Conservation (phyloP, 1,140 invertebrate genomes). For the Cataglyphis hispanica region DNA sequence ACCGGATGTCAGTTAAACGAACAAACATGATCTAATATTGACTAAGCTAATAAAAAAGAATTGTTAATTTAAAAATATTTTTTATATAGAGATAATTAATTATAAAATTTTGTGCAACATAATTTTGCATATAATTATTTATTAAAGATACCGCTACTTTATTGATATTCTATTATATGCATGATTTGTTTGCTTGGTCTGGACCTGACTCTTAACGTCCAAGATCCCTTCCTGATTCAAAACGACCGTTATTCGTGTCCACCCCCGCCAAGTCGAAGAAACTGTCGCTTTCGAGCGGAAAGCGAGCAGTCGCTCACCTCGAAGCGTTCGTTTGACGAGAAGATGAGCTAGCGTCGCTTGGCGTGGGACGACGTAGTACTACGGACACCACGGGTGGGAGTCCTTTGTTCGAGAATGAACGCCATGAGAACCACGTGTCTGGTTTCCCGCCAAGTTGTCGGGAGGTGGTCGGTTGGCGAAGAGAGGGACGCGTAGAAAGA, state of each 20-base stretch:
- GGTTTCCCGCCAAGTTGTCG: slow-evolving; percentile 76
- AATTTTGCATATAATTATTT: no score
- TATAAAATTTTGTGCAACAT: no score
- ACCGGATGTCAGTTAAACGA: no score
- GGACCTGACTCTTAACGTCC: no score
- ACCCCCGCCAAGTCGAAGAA: slow-evolving; percentile 27
- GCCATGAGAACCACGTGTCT: slow-evolving; percentile 78
- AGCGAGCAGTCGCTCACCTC: slow-evolving; percentile 33
- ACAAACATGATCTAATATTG: no score
- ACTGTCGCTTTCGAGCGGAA: background rate
- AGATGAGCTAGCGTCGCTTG: background rate
- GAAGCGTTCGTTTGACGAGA: slow-evolving; percentile 26
- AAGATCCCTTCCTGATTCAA: background rate
- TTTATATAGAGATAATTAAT: no score
- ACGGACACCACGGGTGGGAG: slow-evolving; percentile 49
- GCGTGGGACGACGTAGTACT: slow-evolving; percentile 70
- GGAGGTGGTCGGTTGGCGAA: slow-evolving; percentile 5
- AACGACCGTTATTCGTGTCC: slow-evolving; percentile 59
- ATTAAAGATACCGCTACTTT: no score
- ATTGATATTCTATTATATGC: no score
- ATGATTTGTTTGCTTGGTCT: no score
- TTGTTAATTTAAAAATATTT: no score
- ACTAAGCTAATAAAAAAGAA: no score
- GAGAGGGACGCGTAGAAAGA: slow-evolving; percentile 20
- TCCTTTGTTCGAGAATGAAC: slow-evolving; percentile 75